phyloP scores from a whole-genome alignment of 2,113 vertebrate genomes.

The Muscicapa adusta region DNA sequence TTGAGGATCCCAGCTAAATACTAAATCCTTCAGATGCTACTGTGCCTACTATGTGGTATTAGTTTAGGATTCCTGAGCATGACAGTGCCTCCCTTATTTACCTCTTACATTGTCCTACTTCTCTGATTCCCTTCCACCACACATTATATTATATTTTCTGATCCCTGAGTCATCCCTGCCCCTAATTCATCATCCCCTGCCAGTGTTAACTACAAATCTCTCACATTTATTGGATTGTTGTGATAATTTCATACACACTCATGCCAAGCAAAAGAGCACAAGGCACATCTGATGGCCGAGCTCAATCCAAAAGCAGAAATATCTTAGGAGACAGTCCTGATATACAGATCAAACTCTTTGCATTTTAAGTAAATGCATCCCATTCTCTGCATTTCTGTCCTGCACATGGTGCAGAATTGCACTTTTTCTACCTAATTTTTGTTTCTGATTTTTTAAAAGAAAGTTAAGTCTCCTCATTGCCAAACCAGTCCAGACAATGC shows the following conservation, averaged over 20 bases:
- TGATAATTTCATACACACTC: accelerated
- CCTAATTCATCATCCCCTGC: not conserved
- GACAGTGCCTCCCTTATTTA: not conserved
- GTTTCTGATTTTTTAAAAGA: not conserved
- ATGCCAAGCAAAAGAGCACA: not conserved
- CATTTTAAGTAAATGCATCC: not conserved
- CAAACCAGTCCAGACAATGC: not conserved
- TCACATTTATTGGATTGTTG: not conserved
- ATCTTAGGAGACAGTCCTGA: not conserved
- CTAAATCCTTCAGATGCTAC: not conserved
- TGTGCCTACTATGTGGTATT: not conserved
- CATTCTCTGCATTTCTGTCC: not conserved
- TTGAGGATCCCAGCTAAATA: not conserved
- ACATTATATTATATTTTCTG: not conserved
- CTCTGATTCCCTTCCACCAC: not conserved
- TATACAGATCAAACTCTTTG: not conserved
- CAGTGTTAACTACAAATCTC: not conserved
- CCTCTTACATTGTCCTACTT: not conserved
- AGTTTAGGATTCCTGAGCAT: not conserved
- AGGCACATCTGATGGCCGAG: not conserved
- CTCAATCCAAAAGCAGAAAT: accelerated
- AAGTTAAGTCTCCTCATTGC: not conserved
- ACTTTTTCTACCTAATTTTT: not conserved
- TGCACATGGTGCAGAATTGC: not conserved
- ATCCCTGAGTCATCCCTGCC: not conserved